Base-by-base conservation (phyloP, 35 echinoderm and acorn worm species). In the Strongylocentrotus purpuratus region DNA sequence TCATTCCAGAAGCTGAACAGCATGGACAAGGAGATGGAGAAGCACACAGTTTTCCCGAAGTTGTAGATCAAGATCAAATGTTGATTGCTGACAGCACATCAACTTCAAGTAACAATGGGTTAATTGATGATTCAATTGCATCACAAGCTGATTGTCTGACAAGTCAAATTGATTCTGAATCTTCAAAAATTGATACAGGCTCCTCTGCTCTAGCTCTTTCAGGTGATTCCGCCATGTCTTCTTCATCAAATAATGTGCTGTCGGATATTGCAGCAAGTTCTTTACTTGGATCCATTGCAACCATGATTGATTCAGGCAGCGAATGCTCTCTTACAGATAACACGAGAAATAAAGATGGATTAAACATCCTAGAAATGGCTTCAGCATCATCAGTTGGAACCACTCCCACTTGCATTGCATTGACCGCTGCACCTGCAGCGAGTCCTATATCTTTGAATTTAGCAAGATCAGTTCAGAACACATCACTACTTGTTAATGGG, bases 201-300 rank as follows among this genome's bases (percentile, higher is more conserved):
- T 89, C 87, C 33, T n/a, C 32, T 45, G 87, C 32, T 33, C 33
- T 46, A 45, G 15, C 45, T 4, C 8, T 20, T 8, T 9, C 9
- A 87, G 46, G 22, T 45, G 85, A 95, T 46, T 50, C 33, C 22
- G 94, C 70, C 61, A 28, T 47, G 46, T 48, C 92, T 33, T 50
- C 92, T 28, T 61, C 48, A 94, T 58, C 32, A 20, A 94, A 71
- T 70, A 71, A 71, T 13, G 31, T 65, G 4, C 17, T 41, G 17
- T 65, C 88, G 33, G 88, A 88, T 31, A 88, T 96, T 90, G 88
- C 96, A 46, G 96, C 93, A 25, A 96, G 86, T 52, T 96, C 96
- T 5, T 46, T 96, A 18, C 58, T 96, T 22, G 94, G 96, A 0
- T 96, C 96, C 45, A 89, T 96, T 31, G 93, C 94, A 32, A 94